These are phyloP conservation scores for Oryzias melastigma DNA, from an alignment of 2,113 vertebrate genomes.

Conservation along the genomic window DNA sequence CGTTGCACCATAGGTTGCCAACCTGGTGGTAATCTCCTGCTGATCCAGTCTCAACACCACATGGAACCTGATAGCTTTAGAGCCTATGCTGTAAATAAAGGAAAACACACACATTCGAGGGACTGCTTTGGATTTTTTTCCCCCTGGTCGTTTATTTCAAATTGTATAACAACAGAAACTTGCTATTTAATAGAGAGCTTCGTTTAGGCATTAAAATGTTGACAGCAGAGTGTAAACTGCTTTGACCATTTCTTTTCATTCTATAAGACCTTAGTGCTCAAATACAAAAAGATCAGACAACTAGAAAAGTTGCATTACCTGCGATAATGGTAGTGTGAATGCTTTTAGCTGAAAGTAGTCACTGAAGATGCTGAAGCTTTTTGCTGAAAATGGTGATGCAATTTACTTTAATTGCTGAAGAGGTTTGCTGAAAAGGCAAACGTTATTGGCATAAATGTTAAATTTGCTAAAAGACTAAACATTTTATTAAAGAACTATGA, in stretches of 20 bases:
- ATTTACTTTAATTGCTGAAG: too few relatives aligned
- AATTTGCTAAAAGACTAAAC: too few relatives aligned
- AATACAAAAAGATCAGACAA: slow-evolving; percentile 39
- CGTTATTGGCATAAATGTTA: too few relatives aligned
- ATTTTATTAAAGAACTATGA: too few relatives aligned
- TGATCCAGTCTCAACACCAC: slow-evolving; percentile 67
- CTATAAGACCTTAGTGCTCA: slow-evolving; percentile 40
- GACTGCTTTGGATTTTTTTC: slow-evolving; percentile 62
- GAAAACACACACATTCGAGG: slow-evolving; percentile 44
- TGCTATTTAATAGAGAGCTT: slow-evolving; percentile 10
- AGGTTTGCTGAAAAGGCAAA: too few relatives aligned
- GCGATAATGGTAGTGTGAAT: too few relatives aligned
- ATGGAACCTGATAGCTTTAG: slow-evolving; percentile 67
- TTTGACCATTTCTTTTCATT: slow-evolving; percentile 30
- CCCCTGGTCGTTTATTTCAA: slow-evolving; percentile 30
- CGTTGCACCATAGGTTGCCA: slow-evolving; percentile 51
- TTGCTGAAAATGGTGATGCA: too few relatives aligned
- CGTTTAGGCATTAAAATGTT: slow-evolving; percentile 5
- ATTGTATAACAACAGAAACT: slow-evolving; percentile 22
- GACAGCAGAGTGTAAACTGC: slow-evolving; percentile 19
- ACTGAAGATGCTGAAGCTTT: too few relatives aligned
- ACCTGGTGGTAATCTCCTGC: slow-evolving; percentile 62
- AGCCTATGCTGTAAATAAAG: slow-evolving; percentile 67
- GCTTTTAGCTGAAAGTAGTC: too few relatives aligned
- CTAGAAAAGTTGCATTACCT: too few relatives aligned